These are phyloP conservation scores for Eupsittula cactorum DNA, from an alignment of 2,113 vertebrate genomes.

Conservation along the genomic window DNA sequence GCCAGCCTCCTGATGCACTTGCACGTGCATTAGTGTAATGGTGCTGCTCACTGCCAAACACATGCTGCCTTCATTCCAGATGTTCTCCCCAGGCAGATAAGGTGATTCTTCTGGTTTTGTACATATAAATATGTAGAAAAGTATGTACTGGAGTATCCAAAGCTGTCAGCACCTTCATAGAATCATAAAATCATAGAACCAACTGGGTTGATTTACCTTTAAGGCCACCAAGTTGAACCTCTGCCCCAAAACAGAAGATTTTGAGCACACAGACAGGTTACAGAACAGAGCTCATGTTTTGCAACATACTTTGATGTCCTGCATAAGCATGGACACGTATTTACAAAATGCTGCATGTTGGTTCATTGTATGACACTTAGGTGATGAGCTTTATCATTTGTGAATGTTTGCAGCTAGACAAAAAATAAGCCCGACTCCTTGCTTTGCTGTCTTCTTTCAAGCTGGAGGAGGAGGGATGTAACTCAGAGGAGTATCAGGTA, in stretches of 20 bases:
- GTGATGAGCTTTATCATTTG: neutral
- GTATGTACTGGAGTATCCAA: neutral
- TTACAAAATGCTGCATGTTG: neutral
- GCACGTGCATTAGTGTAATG: conserved; percentile 23
- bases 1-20: neutral
- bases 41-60: neutral
- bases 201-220: neutral
- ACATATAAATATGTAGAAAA: accelerated
- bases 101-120: neutral
- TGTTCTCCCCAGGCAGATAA: neutral
- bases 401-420: neutral
- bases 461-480: neutral
- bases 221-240: neutral
- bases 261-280: neutral
- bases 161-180: neutral
- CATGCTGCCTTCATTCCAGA: neutral
- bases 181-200: neutral
- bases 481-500: neutral
- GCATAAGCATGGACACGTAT: neutral
- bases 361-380: neutral
- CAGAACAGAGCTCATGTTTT: neutral
- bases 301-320: neutral
- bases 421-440: neutral
- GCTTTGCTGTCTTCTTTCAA: neutral
- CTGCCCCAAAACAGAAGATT: neutral